Percentiles rank a stretch among this genome's conserved stretches.
Conservation (phyloP, 2,113 vertebrate genomes). For the Balaeniceps rex region DNA sequence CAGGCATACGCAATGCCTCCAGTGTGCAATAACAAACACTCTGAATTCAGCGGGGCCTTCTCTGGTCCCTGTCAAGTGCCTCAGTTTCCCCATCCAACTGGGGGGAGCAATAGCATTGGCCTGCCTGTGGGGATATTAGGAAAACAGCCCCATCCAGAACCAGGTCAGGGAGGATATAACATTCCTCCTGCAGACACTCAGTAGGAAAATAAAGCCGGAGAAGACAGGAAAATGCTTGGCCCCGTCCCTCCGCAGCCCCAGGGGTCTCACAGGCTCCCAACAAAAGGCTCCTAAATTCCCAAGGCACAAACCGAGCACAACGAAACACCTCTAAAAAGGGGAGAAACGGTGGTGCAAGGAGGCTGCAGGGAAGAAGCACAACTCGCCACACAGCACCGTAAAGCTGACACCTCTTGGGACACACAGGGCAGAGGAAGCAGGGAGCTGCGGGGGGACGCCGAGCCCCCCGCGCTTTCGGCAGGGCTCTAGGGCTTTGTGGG, state of each 20-base stretch:
- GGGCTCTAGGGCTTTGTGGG: not conserved
- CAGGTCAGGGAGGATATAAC: not conserved
- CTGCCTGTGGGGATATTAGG: not conserved
- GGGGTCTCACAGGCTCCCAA: not conserved
- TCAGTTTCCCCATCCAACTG: not conserved
- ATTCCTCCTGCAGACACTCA: not conserved
- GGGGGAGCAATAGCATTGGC: not conserved
- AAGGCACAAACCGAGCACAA: not conserved
- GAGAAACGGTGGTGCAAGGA: fast-evolving
- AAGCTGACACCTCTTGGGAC: not conserved
- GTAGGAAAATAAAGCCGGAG: not conserved
- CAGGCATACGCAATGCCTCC: not conserved
- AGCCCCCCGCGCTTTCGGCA: not conserved
- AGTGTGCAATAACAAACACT: fast-evolving
- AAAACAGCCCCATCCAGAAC: not conserved
- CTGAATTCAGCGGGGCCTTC: not conserved
- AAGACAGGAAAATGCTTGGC: fast-evolving
- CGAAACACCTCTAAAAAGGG: not conserved
- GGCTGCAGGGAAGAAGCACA: not conserved
- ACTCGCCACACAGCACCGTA: fast-evolving
- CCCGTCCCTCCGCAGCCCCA: fast-evolving
- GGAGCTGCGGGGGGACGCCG: not conserved
- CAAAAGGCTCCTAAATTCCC: not conserved
- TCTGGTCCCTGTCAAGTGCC: not conserved
- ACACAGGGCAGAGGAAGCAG: fast-evolving